A percentile compares a stretch with the other conserved stretches of the same genome.
phyloP scores from a whole-genome alignment of 2,797 vertebrate genomes.

The Silurus aristotelis region DNA sequence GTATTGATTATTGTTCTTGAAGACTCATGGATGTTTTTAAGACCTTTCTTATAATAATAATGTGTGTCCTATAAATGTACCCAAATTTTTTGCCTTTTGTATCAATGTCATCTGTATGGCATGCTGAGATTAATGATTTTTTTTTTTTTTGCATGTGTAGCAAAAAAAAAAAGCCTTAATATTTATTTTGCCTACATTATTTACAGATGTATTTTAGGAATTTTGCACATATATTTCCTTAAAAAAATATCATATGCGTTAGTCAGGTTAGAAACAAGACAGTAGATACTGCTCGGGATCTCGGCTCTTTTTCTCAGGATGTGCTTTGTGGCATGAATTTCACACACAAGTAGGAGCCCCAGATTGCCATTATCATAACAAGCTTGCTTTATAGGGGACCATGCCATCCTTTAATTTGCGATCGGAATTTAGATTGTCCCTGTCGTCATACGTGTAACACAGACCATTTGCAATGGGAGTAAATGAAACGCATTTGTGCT shows the following conservation, averaged over 20 bases:
- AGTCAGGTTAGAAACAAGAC: slow-evolving; percentile 15
- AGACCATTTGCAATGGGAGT: slow-evolving; percentile 25
- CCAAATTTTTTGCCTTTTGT: neutral
- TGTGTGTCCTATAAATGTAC: neutral
- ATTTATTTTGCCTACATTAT: neutral
- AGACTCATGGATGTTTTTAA: neutral
- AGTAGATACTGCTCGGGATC: slow-evolving; percentile 16
- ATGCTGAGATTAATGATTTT: neutral
- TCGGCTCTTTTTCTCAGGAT: slow-evolving; percentile 6
- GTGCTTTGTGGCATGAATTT: slow-evolving; percentile 41
- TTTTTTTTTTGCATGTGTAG: neutral
- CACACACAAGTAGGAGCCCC: slow-evolving; percentile 33
- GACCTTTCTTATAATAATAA: neutral
- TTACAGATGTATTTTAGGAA: neutral
- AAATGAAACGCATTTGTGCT: slow-evolving; percentile 8
- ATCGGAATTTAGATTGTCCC: neutral
- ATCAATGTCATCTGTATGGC: neutral
- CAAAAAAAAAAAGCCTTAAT: no score
- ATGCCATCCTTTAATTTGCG: neutral
- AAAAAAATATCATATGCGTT: neutral
- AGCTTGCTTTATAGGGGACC: slow-evolving; percentile 24
- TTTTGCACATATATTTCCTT: neutral
- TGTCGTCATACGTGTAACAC: neutral
- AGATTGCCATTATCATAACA: slow-evolving; percentile 33
- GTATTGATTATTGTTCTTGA: slow-evolving; percentile 2